Conservation (phyloP, 2,888 invertebrate species). For the Nebria brevicollis region DNA sequence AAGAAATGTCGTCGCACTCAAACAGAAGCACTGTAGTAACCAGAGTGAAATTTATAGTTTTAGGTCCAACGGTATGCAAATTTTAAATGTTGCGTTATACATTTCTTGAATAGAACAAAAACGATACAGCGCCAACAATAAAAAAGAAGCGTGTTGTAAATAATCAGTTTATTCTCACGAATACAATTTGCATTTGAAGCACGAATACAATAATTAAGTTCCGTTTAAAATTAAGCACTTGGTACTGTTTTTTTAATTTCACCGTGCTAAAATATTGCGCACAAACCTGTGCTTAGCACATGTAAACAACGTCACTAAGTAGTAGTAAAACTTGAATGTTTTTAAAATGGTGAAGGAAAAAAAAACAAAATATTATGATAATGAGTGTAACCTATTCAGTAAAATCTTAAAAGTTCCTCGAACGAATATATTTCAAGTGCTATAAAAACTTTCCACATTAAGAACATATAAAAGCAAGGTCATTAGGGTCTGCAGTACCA, state of each 20-base stretch:
- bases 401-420: constrained; percentile 35
- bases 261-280: too few species aligned
- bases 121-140: constrained; percentile 26
- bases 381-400: constrained; percentile 44
- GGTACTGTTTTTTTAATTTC: neutral
- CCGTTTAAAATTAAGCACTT: constrained; percentile 14
- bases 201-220: constrained; percentile 42
- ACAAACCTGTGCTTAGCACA: neutral
- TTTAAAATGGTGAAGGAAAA: neutral
- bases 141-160: constrained; percentile 13
- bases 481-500: constrained; percentile 29
- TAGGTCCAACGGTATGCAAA: constrained; percentile 28
- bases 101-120: constrained; percentile 30
- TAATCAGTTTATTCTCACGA: constrained; percentile 38
- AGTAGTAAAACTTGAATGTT: neutral
- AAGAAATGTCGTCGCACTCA: constrained; percentile 14
- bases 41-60: constrained; percentile 40
- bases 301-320: neutral
- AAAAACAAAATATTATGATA: constrained; percentile 43
- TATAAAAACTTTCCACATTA: constrained; percentile 45
- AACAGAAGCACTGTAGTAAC: neutral
- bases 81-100: constrained; percentile 29
- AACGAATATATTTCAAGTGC: constrained; percentile 35
- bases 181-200: constrained; percentile 35
- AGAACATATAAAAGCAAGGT: constrained; percentile 41